A percentile compares a stretch with the other conserved stretches of the same genome.
Evolutionary conservation across 2,797 vertebrate species (phyloP).

Genomic region (Dallia pectoralis): DNA sequence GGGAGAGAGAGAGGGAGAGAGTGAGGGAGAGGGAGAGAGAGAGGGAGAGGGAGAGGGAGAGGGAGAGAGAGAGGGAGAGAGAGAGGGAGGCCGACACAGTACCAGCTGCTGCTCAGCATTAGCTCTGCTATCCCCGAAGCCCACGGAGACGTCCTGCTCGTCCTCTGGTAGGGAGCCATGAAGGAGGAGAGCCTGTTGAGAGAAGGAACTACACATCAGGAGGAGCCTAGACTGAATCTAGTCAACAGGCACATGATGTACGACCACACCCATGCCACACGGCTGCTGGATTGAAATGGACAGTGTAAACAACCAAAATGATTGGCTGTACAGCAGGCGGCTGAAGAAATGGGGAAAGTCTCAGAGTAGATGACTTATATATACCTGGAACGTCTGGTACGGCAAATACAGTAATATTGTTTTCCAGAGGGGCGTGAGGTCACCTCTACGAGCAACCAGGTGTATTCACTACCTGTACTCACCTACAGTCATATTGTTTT

Average conservation of each 20-base stretch:
- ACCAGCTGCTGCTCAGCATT: constrained; percentile 94
- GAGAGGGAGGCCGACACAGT: constrained; percentile 42
- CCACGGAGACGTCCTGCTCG: constrained; percentile 86
- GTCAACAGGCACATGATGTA: not conserved
- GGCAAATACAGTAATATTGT: no score
- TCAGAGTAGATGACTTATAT: no score
- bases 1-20: constrained; percentile 34
- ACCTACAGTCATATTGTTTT: no score
- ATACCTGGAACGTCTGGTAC: no score
- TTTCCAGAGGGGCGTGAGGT: no score
- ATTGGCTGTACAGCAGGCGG: no score
- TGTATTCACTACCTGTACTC: no score
- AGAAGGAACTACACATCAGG: constrained; percentile 12
- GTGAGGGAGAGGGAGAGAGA: constrained; percentile 33
- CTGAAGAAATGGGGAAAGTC: no score
- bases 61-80: constrained; percentile 34
- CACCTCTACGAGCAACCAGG: no score
- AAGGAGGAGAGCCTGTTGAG: constrained; percentile 85
- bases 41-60: constrained; percentile 37
- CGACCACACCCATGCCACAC: not conserved
- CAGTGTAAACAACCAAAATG: no score
- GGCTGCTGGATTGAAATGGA: no score
- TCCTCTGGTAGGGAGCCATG: constrained; percentile 95
- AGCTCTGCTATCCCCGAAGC: constrained; percentile 79
- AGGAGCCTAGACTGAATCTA: not conserved